Evolutionary conservation across 1,140 invertebrate genomes (phyloP), one percentile per base, ranked within the genome.

Genomic region (Philotrypesis tridentata): DNA sequence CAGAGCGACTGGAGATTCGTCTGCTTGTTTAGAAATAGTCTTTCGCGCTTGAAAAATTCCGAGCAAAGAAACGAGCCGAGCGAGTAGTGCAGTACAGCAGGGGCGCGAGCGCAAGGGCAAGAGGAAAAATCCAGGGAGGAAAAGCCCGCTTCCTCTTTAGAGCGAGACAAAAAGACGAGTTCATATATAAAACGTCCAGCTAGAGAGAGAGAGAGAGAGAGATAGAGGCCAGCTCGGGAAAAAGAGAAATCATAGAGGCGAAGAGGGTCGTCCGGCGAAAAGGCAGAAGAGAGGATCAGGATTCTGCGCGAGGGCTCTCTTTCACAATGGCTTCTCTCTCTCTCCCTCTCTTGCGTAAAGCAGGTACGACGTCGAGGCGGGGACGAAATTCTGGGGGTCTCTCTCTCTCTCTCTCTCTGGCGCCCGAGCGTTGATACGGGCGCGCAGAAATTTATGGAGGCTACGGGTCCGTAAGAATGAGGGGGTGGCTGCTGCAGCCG

Each of bases 351-450:
- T 55, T 4, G 48, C 83, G 86, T 86, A 85, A 87, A 84, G 86
- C 83, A 85, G 84, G 84, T 84, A 85, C 80, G 84, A 86, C 68
- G 84, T 74, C 68, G 75, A 81, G 82, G 80, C 67, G 77, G 81
- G 81, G 77, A 75, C 79, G 80, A 84, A 86, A 85, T 72, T 79
- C 55, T 72, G 8, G 40, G 23, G 21, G 29, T 60, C n/a, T 83
- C 84, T n/a, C n/a, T n/a, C n/a, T n/a, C n/a, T n/a, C n/a, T n/a
- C n/a, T n/a, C n/a, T n/a, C n/a, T n/a, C n/a, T n/a, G n/a, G n/a
- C n/a, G n/a, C n/a, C n/a, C n/a, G n/a, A n/a, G 84, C 87, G 86
- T 87, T 88, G 88, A 90, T 88, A 87, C 82, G 84, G 79, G 84
- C 83, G 84, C 83, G 79, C 78, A 81, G 85, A 84, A 88, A 89